Evolutionary conservation across 2,113 vertebrate species (phyloP).

Genomic region (Phycodurus eques): DNA sequence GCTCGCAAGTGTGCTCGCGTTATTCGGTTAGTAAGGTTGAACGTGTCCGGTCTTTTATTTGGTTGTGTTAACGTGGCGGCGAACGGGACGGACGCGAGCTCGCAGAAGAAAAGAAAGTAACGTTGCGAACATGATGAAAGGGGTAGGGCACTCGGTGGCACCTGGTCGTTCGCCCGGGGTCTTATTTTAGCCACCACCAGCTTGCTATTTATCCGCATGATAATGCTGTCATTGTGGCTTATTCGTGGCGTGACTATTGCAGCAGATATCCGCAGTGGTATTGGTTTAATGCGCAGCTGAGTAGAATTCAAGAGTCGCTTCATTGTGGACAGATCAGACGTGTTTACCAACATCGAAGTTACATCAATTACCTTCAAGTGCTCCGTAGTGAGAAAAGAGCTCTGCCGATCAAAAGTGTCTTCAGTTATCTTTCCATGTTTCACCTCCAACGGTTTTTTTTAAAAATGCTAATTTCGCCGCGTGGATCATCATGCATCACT

Average conservation of each 20-base stretch:
- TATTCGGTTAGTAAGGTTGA: neutral
- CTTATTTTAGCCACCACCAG: conserved; percentile 8
- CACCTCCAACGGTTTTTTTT: conserved; percentile 8
- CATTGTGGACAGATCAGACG: neutral
- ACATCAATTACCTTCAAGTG: neutral
- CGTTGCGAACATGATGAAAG: conserved; percentile 28
- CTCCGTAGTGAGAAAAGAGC: neutral
- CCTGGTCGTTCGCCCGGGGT: neutral
- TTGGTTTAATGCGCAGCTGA: neutral
- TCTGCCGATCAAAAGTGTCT: conserved; percentile 10
- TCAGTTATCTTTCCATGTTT: neutral
- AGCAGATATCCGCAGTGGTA: neutral
- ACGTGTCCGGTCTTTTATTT: neutral
- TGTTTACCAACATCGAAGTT: conserved; percentile 9
- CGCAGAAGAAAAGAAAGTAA: conserved; percentile 36
- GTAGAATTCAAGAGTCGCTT: neutral
- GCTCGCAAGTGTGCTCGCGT: neutral
- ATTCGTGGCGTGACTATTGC: neutral
- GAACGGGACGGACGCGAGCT: conserved; percentile 7
- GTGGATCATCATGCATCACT: conserved; percentile 54
- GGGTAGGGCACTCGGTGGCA: conserved; percentile 31
- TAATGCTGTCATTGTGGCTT: neutral
- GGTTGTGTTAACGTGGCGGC: neutral
- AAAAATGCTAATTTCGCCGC: neutral
- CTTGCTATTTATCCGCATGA: neutral